Base-by-base conservation (phyloP, 2,113 vertebrate genomes). In the Brachionichthys hirsutus region DNA sequence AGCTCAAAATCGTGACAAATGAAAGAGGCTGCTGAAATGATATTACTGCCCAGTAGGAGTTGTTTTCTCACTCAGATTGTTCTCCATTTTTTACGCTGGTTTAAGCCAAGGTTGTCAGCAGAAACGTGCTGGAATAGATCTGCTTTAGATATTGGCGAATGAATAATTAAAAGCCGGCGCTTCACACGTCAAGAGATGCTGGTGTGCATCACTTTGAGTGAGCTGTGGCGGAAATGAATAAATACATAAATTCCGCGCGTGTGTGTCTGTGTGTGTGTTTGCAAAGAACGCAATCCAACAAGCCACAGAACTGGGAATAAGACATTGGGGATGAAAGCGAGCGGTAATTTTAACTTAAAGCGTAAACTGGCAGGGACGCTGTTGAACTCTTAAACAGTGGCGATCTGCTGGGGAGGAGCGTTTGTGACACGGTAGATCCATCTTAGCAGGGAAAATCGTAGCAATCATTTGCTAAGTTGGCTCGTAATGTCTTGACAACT, bases 101-200 rank as follows among this genome's bases (percentile, higher is more conserved):
- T 69, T 71, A 47, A 75, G 65, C 58, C 34, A 38, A 67, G 73
- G 62, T 70, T 78, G 78, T 82, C 73, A 74, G 74, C 75, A 81
- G 72, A 78, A 86, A 81, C 80, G 51, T 54, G 58, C 24, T 44
- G 61, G 55, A 71, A 68, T 81, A 67, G 70, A 81, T 84, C 75
- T 77, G 70, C 24, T 30, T 30, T 78, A 67, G 78, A 83, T 82
- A 72, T 80, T 74, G 59, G 67, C 13, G n/a, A 75, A 86, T 86
- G 69, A 88, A 88, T 87, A 85, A 87, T 88, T 87, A 82, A 88
- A 80, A 85, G 72, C 55, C 71, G 14, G 40, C 67, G 81, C 82
- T 83, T 86, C 62, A 78, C 75, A 79, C 54, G 63, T 80, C 76
- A 87, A 52, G 62, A 70, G 57, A 74, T 64, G 74, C 69, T 78